Evolutionary conservation across 1,140 invertebrate genomes (phyloP).

Genomic region (Drosophila tsacasi): DNA sequence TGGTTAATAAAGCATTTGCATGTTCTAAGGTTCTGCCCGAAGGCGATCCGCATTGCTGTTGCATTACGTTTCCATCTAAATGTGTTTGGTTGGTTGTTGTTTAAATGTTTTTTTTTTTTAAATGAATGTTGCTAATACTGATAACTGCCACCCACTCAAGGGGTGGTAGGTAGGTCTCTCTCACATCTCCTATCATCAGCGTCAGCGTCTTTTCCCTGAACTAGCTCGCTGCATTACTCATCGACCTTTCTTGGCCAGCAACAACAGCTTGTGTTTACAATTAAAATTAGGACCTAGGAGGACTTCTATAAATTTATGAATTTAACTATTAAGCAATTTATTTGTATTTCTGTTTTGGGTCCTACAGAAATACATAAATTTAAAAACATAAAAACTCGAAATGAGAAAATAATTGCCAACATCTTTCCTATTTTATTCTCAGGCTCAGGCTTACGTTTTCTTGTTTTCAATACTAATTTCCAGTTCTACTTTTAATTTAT

Average conservation of each 20-base stretch:
- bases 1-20: conserved; percentile 20
- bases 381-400: background rate
- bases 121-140: conserved; percentile 14
- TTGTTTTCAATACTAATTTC: background rate
- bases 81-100: background rate
- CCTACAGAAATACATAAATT: background rate
- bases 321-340: background rate
- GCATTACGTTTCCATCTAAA: conserved; percentile 21
- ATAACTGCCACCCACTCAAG: conserved; percentile 27
- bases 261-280: background rate
- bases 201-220: conserved; percentile 21
- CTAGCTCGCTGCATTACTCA: conserved; percentile 8
- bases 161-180: background rate
- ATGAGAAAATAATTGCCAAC: background rate
- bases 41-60: conserved; percentile 38
- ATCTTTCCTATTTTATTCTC: background rate
- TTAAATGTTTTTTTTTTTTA: background rate
- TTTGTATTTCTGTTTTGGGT: too few species aligned
- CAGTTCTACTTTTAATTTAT: background rate
- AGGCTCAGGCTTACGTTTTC: background rate
- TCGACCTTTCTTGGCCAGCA: background rate
- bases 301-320: too few species aligned
- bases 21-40: conserved; percentile 34
- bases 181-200: background rate
- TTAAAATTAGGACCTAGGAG: too few species aligned